These are phyloP conservation scores for Sphaeridia pumilis DNA, from an alignment of 2,888 invertebrate genomes.

Conservation along the genomic window DNA sequence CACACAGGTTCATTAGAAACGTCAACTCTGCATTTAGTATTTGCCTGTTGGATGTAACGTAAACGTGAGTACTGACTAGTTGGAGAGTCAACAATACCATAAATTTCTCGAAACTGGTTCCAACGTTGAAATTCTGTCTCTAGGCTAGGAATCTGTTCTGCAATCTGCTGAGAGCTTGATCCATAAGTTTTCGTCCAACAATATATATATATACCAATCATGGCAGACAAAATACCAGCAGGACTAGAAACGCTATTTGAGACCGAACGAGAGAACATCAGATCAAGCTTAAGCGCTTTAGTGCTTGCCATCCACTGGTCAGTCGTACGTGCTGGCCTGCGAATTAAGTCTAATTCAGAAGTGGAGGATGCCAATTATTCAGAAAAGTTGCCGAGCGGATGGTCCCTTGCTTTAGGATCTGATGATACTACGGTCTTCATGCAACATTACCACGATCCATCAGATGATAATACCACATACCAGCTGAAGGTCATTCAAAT, in stretches of 20 bases:
- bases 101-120: no score
- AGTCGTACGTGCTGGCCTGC: conserved; percentile 26
- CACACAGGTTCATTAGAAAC: no score
- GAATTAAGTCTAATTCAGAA: conserved; percentile 6
- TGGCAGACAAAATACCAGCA: conserved; percentile 21
- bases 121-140: no score
- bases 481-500: conserved; percentile 27
- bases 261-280: conserved; percentile 19
- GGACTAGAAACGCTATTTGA: conserved; percentile 26
- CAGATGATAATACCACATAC: conserved; percentile 15
- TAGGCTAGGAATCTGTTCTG: no score
- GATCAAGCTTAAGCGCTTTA: conserved; percentile 22
- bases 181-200: no score
- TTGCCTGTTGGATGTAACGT: no score
- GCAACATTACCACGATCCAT: conserved; percentile 22
- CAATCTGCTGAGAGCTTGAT: no score
- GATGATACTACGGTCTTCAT: conserved; percentile 6
- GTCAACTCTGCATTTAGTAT: no score
- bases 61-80: no score
- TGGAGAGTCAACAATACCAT: no score
- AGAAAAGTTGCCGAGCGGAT: conserved; percentile 15
- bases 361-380: conserved; percentile 13
- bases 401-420: neutral
- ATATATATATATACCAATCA: no score
- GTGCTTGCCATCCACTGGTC: conserved; percentile 29